Conservation (phyloP, 1,140 invertebrate species). For the Luehdorfia chinensis region DNA sequence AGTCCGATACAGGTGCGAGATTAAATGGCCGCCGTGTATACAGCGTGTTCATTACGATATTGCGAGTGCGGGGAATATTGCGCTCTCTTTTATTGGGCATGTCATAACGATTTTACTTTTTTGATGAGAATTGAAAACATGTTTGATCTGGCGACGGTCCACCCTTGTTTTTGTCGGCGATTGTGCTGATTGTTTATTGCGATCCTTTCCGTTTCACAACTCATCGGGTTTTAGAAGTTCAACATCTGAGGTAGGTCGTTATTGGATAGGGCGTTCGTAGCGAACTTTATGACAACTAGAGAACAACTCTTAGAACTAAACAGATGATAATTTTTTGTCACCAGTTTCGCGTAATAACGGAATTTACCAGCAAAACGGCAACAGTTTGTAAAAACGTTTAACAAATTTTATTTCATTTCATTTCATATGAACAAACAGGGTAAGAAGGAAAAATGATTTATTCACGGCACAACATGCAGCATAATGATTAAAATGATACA, state of each 20-base stretch:
- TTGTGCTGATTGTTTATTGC: conserved; percentile 35
- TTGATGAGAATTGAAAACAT: conserved; percentile 72
- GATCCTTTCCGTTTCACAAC: conserved; percentile 17
- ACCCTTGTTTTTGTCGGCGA: conserved; percentile 21
- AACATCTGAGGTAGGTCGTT: conserved; percentile 5
- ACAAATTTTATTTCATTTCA: too few species aligned
- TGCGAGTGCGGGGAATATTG: conserved; percentile 63
- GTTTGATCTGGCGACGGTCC: conserved; percentile 44
- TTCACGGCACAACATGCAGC: too few species aligned
- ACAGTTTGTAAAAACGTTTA: too few species aligned
- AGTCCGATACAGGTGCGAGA: conserved; percentile 70
- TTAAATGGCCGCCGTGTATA: conserved; percentile 70
- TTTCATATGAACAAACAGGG: too few species aligned
- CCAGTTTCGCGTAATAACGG: too few species aligned
- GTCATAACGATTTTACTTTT: conserved; percentile 62
- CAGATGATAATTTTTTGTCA: too few species aligned
- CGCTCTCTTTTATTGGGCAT: conserved; percentile 62
- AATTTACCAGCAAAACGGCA: too few species aligned
- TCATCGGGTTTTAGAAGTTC: conserved; percentile 2
- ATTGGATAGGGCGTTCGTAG: too few species aligned
- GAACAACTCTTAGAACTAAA: too few species aligned
- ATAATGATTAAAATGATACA: too few species aligned
- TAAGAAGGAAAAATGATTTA: too few species aligned
- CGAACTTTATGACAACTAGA: too few species aligned
- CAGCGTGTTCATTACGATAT: conserved; percentile 73